A percentile compares a stretch with the other conserved stretches of the same genome.
These are phyloP conservation scores for Chrosomus eos DNA, from an alignment of 2,797 vertebrate species.

Conservation along the genomic window DNA sequence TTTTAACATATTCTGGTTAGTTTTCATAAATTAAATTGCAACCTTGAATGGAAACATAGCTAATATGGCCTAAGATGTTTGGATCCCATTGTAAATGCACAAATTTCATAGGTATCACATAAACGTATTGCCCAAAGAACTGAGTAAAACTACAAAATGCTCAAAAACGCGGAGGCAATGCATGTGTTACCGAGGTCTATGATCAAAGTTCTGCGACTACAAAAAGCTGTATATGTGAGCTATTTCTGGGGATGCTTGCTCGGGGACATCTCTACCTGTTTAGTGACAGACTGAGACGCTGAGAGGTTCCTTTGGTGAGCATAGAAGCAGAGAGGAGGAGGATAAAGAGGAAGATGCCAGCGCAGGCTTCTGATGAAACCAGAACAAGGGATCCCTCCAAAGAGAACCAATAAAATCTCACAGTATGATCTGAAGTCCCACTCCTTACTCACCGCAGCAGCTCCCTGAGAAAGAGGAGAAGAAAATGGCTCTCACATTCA, in stretches of 20 bases:
- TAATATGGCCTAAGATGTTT: neutral
- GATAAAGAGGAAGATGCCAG: constrained; percentile 43
- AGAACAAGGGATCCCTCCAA: constrained; percentile 49
- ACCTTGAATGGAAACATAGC: neutral
- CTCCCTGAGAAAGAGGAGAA: constrained; percentile 13
- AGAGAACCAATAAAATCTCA: constrained; percentile 39
- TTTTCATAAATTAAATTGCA: neutral
- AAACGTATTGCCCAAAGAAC: neutral
- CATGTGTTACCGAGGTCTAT: constrained; percentile 9
- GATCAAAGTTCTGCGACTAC: constrained; percentile 31
- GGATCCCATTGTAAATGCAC: neutral
- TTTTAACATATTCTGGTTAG: neutral
- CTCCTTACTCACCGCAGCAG: constrained; percentile 34
- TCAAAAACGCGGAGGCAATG: neutral
- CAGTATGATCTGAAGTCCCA: constrained; percentile 32
- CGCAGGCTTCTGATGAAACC: constrained; percentile 50
- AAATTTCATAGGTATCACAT: neutral
- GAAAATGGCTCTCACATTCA: constrained; percentile 34
- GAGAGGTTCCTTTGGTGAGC: constrained; percentile 40
- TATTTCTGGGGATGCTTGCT: constrained; percentile 37
- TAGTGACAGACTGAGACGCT: constrained; percentile 27
- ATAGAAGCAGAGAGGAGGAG: constrained; percentile 41
- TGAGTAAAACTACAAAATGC: neutral
- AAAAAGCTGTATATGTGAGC: constrained; percentile 28
- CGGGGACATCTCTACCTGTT: constrained; percentile 41